Percentiles rank a stretch among this genome's conserved stretches.
Evolutionary conservation across 2,797 vertebrate species (phyloP).

Genomic region (Leucoraja ocellata): DNA sequence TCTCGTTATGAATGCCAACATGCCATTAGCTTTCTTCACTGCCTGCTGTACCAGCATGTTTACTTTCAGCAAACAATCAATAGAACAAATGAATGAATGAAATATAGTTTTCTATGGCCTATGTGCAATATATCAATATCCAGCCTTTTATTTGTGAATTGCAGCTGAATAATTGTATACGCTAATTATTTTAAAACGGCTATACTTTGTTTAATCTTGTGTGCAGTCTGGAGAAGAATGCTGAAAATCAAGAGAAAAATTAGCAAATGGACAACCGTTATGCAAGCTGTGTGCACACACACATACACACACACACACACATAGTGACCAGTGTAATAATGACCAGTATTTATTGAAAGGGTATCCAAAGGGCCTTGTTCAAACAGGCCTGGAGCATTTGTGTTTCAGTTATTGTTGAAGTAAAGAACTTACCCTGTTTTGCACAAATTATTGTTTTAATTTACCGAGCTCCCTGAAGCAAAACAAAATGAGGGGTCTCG

Average conservation of each 20-base stretch:
- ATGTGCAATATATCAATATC: background rate
- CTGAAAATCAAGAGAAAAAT: background rate
- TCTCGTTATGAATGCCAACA: no score
- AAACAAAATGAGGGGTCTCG: background rate
- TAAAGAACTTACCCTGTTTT: background rate
- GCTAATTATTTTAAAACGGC: background rate
- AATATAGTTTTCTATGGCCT: no score
- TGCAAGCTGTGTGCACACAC: background rate
- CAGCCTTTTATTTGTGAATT: background rate
- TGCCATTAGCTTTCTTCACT: no score
- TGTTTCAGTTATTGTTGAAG: background rate
- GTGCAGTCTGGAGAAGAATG: background rate
- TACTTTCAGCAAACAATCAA: no score
- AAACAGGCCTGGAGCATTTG: background rate
- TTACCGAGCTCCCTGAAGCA: background rate
- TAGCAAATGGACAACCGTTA: background rate
- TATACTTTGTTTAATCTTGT: background rate
- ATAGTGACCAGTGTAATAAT: no score
- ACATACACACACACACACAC: background rate
- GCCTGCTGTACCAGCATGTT: no score
- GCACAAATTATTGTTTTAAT: background rate
- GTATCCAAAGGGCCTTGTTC: background rate
- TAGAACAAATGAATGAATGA: no score
- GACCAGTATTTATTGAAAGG: conserved; percentile 1
- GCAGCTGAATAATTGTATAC: background rate